Evolutionary conservation across 2,113 vertebrate species (phyloP).

Genomic region (Hepsetus odoe): DNA sequence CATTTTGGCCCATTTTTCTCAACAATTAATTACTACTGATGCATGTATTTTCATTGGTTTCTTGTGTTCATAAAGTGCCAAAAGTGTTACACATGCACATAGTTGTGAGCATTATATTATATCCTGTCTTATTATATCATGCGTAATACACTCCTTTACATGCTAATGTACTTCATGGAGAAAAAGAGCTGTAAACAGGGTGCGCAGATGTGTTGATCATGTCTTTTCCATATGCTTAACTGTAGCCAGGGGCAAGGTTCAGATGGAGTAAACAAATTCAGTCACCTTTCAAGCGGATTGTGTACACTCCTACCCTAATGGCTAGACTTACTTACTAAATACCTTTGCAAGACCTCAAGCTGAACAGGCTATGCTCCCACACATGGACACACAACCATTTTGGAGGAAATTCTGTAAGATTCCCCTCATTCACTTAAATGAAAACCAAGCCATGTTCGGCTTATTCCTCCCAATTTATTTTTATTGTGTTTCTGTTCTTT

Average conservation of each 20-base stretch:
- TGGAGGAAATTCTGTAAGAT: slow-evolving; percentile 53
- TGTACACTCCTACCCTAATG: neutral
- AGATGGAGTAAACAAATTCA: slow-evolving; percentile 24
- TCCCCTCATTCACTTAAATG: slow-evolving; percentile 25
- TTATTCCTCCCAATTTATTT: neutral
- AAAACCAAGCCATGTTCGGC: slow-evolving; percentile 3
- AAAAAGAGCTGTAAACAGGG: slow-evolving; percentile 45
- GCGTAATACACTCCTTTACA: no score
- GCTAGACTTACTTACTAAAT: neutral
- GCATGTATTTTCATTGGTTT: no score
- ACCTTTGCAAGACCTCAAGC: slow-evolving; percentile 36
- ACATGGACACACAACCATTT: slow-evolving; percentile 57
- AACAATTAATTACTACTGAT: no score
- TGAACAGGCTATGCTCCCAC: slow-evolving; percentile 13
- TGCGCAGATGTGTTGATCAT: slow-evolving; percentile 45
- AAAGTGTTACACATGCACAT: neutral
- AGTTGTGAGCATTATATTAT: neutral
- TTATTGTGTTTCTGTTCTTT: neutral
- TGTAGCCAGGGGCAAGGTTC: no score
- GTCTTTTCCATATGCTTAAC: slow-evolving; percentile 17
- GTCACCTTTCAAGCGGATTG: neutral
- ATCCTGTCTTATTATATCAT: no score
- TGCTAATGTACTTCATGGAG: no score
- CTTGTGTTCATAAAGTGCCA: no score
- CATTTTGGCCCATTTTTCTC: no score